Conservation (phyloP, 2,113 vertebrate species). For the Rhabdomys dilectus region DNA sequence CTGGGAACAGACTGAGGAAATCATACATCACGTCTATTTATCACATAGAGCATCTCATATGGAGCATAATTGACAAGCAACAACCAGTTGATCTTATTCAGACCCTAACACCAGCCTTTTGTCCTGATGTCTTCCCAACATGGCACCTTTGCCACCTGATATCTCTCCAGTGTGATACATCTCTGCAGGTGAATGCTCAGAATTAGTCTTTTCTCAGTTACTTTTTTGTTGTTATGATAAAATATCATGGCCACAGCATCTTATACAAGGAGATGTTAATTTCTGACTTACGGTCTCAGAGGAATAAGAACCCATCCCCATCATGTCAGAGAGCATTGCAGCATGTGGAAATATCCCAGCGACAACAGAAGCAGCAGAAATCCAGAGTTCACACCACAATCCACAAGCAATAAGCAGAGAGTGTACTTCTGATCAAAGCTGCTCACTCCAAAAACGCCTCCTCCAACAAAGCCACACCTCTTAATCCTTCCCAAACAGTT, state of each 20-base stretch:
- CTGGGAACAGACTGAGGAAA: neutral
- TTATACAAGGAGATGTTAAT: neutral
- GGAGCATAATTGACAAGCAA: conserved; percentile 16
- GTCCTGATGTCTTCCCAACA: neutral
- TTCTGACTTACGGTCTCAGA: neutral
- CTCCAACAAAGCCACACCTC: neutral
- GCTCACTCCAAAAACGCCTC: neutral
- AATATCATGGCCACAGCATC: neutral
- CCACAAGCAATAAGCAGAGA: neutral
- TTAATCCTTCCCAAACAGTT: neutral
- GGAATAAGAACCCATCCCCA: neutral
- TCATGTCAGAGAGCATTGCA: too few relatives aligned
- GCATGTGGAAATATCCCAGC: too few relatives aligned
- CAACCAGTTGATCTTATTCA: neutral
- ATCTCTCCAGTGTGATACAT: neutral
- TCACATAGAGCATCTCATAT: neutral
- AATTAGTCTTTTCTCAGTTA: neutral
- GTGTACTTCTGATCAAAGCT: neutral
- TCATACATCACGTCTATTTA: neutral
- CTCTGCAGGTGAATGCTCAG: neutral
- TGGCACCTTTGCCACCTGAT: neutral
- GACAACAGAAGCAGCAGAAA: neutral
- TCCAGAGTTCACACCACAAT: neutral
- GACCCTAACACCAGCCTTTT: neutral
- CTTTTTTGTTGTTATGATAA: neutral